A percentile compares a stretch with the other conserved stretches of the same genome.
Conservation (phyloP, 2,113 vertebrate species). For the Hyperopisus bebe region DNA sequence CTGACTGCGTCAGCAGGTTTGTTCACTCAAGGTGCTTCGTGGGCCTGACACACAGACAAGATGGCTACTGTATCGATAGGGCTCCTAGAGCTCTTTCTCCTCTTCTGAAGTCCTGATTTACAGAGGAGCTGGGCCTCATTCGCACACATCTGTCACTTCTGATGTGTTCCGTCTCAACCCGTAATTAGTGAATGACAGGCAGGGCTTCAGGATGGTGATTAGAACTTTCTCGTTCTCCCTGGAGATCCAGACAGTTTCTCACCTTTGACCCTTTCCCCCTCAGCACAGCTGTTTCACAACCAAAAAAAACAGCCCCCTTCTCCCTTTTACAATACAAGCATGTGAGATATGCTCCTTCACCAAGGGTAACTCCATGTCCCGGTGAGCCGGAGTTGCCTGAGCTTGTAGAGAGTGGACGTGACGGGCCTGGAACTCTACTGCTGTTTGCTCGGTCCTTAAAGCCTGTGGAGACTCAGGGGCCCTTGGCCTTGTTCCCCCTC, state of each 20-base stretch:
- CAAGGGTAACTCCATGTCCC: not conserved
- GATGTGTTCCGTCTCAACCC: constrained; percentile 52
- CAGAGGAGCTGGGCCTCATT: not conserved
- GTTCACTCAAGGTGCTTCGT: not conserved
- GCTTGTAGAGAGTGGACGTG: constrained; percentile 15
- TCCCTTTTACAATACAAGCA: constrained; percentile 40
- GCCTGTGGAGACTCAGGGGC: not conserved
- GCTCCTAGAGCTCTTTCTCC: not conserved
- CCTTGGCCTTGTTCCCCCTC: not conserved
- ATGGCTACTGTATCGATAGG: not conserved
- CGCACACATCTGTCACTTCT: constrained; percentile 15
- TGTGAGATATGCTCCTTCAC: constrained; percentile 26
- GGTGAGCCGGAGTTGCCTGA: constrained; percentile 16
- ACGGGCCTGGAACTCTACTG: not conserved
- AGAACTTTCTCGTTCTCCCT: constrained; percentile 53
- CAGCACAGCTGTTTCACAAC: constrained; percentile 63
- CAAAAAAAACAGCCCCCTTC: constrained; percentile 24
- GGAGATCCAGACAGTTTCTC: constrained; percentile 58
- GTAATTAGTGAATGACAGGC: constrained; percentile 57
- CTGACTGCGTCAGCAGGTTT: constrained; percentile 20
- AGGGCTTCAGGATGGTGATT: constrained; percentile 60
- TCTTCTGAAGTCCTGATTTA: constrained; percentile 2
- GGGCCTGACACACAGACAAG: not conserved
- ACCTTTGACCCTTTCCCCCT: constrained; percentile 52
- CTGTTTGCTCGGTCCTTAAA: not conserved